Conservation (phyloP, 2,888 invertebrate genomes). For the Cordilura impudica region DNA sequence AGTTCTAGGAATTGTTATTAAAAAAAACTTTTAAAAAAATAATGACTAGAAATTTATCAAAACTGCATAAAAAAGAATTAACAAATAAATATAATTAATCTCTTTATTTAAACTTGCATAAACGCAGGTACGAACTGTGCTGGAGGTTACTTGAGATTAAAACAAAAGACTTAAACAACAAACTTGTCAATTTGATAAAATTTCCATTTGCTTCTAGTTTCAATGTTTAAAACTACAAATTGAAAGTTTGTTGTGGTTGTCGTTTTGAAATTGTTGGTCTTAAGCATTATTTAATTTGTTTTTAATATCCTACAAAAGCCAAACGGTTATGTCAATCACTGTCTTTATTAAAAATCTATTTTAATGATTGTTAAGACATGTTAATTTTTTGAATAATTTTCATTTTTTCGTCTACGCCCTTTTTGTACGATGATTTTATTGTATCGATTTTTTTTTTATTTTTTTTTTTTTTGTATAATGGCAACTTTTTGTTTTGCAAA, state of each 20-base stretch:
- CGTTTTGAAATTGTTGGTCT: not conserved
- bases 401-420: not conserved
- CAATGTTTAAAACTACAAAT: constrained; percentile 16
- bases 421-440: not conserved
- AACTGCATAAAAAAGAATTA: not conserved
- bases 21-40: not conserved
- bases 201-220: not conserved
- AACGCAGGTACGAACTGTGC: not conserved
- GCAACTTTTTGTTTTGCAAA: not conserved
- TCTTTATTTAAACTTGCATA: not conserved
- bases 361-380: constrained; percentile 4
- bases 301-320: not conserved
- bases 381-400: not conserved
- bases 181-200: constrained; percentile 5
- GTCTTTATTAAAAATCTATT: constrained; percentile 1
- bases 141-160: not conserved
- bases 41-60: not conserved
- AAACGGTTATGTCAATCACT: constrained; percentile 42
- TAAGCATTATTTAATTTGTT: constrained; percentile 15
- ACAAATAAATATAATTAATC: not conserved
- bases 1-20: not conserved
- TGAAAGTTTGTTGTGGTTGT: constrained; percentile 23
- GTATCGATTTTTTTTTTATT: not conserved
- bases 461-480: not conserved
- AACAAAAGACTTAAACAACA: constrained; percentile 56